Base-by-base conservation (phyloP, 2,888 invertebrate genomes). In the Gortyna flavago region DNA sequence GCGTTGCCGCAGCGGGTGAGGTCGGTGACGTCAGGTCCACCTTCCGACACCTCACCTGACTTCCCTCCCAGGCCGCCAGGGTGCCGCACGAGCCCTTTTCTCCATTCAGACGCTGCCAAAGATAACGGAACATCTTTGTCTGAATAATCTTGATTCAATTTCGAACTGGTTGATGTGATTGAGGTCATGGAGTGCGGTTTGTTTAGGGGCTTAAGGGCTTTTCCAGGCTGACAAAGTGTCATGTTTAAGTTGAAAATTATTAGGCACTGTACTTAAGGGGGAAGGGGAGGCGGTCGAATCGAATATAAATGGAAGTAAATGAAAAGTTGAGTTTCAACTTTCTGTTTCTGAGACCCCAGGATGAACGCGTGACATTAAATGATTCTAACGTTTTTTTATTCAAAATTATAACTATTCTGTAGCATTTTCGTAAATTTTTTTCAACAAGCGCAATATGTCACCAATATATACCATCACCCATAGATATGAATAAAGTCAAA, bases 31-130 rank as follows among this genome's bases (percentile, higher is more conserved):
- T 96, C 9, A 96, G 90, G 83, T 96, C 96, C 62, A 97, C 97
- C 92, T 97, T 97, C 77, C 97, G 97, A 90, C 97, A 97, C 57
- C 97, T 93, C 44, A 97, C 97, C 9, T 97, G 97, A 66, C 97
- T 97, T 9, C 97, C 97, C 83, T 97, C 97, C 97, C 97, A 97
- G n/a, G 97, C 97, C 0, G 97, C 97, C 59, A 97, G 97, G n/a
- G 97, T 97, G 86, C 97, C 97, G 89, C 97, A 97, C 74, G 97
- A 97, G 64, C 97, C 97, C 91, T 97, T 97, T 90, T 98, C 98
- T 89, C 97, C 97, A 83, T 97, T 97, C 80, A 97, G 94, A 86
- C 97, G 97, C 98, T 97, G 92, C 73, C 90, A 89, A 71, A 90
- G 86, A 85, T 89, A 90, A 86, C 90, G 90, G 51, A 88, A 89